These are phyloP conservation scores for Portevinia maculata DNA, from an alignment of 2,888 invertebrate genomes.

Conservation along the genomic window DNA sequence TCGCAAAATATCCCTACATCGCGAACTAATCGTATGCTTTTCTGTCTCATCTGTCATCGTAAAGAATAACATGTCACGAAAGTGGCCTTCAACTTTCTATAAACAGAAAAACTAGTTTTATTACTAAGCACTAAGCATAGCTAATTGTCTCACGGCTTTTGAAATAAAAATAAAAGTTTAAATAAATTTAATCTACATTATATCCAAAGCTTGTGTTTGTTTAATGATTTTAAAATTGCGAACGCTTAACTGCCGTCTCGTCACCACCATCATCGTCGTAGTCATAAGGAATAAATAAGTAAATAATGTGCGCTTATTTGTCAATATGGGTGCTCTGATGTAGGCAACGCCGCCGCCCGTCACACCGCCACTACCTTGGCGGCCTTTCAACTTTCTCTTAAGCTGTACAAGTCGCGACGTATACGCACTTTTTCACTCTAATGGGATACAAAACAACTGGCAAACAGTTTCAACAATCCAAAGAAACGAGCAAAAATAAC, in stretches of 20 bases:
- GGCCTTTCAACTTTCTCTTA: conserved; percentile 48
- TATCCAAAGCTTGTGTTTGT: conserved; percentile 3
- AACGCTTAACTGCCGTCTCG: conserved; percentile 12
- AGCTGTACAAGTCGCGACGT: not conserved
- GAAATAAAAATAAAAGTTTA: conserved; percentile 5
- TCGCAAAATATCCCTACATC: not conserved
- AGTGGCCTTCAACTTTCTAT: conserved; percentile 72
- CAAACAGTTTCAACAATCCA: conserved; percentile 18
- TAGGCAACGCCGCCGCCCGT: too few species aligned
- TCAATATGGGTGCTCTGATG: conserved; percentile 16
- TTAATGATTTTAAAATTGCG: not conserved
- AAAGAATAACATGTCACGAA: conserved; percentile 56
- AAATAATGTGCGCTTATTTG: conserved; percentile 40
- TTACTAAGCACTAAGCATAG: conserved; percentile 39
- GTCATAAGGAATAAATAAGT: conserved; percentile 44
- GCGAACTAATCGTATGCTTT: conserved; percentile 13
- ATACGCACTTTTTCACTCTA: conserved; percentile 43
- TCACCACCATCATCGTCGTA: not conserved
- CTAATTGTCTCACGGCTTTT: conserved; percentile 58
- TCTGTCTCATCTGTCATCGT: conserved; percentile 8
- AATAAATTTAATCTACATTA: too few species aligned
- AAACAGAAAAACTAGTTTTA: conserved; percentile 62
- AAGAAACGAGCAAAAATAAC: conserved; percentile 13
- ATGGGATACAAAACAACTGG: conserved; percentile 4
- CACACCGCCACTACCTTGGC: conserved; percentile 35